Base-by-base conservation (phyloP, 35 echinoderm and acorn worm genomes). In the Diadema setosum region DNA sequence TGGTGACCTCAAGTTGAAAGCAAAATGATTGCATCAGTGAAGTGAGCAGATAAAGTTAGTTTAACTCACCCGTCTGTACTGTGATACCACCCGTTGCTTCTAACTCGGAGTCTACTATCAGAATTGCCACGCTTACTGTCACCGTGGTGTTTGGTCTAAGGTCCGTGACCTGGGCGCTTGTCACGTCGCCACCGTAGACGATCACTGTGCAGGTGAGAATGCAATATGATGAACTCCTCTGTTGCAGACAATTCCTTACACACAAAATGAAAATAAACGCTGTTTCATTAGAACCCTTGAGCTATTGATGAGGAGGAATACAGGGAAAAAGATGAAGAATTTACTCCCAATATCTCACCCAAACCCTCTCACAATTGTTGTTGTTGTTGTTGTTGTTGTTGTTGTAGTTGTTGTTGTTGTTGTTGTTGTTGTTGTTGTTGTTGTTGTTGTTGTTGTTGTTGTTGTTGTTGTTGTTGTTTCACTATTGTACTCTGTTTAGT, bases 71-170 rank as follows among this genome's bases (percentile, higher is more conserved):
- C 1, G 63, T 33, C 18, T 29, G 23, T 15, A 88, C 85, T 12
- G 50, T 27, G 42, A 93, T 39, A 7, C 78, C 59, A 30, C 90
- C 90, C 5, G 87, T 75, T 80, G 73, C 50, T 26, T 86, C 65
- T 8, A 92, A 18, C 34, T 92, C 90, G 21, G 56, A 48, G 5
- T 36, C 52, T 0, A 35, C 45, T 21, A 75, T 85, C 15, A 92
- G n/a, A 15, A 73, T 84, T 27, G 90, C 91, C 9, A 93, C 85
- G 4, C 85, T 87, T 5, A 93, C 65, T 18, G 63, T 46, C 46
- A 88, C 58, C 8, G 70, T 81, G 15, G 84, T 84, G 5, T 84
- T 52, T n/a, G 21, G 55, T 45, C 61, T 58, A 29, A 92, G 58
- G 23, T 44, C 57, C 12, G 17, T 3, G 5, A 92, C 43, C 18